phyloP scores from a whole-genome alignment of 2,797 vertebrate genomes.

The Danio choprae region DNA sequence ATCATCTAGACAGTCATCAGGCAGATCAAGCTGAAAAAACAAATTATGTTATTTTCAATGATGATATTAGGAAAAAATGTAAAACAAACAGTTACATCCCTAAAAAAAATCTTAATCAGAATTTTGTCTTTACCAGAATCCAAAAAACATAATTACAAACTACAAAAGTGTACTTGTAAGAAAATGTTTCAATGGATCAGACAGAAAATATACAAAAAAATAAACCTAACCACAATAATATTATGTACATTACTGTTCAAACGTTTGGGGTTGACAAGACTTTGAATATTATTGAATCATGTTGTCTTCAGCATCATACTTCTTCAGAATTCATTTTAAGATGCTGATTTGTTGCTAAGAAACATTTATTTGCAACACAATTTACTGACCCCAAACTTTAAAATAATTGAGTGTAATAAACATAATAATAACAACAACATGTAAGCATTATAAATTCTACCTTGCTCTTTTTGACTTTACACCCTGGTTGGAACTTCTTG shows the following conservation, averaged over 20 bases:
- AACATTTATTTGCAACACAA: background rate
- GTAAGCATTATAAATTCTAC: conserved; percentile 51
- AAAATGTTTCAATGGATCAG: background rate
- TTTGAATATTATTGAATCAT: no score
- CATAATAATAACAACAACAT: background rate
- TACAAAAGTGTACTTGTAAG: background rate
- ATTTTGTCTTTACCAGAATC: background rate
- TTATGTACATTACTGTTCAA: background rate
- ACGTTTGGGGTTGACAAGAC: background rate
- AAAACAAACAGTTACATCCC: background rate
- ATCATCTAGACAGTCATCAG: conserved; percentile 79
- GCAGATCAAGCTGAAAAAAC: conserved; percentile 79
- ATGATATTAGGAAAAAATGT: background rate
- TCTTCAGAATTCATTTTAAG: background rate
- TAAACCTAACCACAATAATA: background rate
- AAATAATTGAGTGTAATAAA: background rate
- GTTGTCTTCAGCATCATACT: background rate
- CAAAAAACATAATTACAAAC: no score
- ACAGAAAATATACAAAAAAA: background rate
- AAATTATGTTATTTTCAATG: background rate
- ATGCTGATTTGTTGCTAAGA: background rate
- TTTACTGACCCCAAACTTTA: background rate
- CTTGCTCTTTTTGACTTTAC: conserved; percentile 82
- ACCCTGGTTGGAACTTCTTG: conserved; percentile 80
- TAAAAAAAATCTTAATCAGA: background rate